Base-by-base conservation (phyloP, 2,888 invertebrate genomes). In the Drosophila eohydei region DNA sequence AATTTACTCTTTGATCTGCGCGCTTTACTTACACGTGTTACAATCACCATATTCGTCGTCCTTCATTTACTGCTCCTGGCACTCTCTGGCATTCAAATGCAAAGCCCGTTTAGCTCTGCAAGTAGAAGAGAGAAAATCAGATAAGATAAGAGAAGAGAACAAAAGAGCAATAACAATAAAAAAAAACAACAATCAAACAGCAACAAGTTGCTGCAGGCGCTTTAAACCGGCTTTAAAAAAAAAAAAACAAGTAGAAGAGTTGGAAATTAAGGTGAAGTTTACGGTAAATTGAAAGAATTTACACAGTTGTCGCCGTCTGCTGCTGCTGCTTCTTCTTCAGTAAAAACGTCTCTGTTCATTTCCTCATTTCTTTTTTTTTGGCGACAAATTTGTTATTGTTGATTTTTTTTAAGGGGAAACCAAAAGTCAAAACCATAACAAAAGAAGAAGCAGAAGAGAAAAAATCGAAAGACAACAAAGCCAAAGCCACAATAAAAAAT, bases 41-140 rank as follows among this genome's bases (percentile, higher is more conserved):
- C 95, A 94, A 96, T 96, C 94, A 96, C 95, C 95, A 96, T 95
- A 94, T 94, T 94, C 94, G 89, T 90, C 94, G 88, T 91, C 91
- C 93, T 92, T 93, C 93, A 93, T 93, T 93, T 93, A 93, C 93
- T 91, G 85, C 69, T 81, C 83, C 89, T 78, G 78, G 61, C 66
- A 55, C 68, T 76, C 67, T 57, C 68, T 76, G 83, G 78, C 89
- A 80, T 87, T 64, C 78, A 87, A 71, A 54, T 34, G 58, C 52
- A 48, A 71, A 40, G 61, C 74, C 74, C 60, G 71, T 80, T 72
- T 56, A 56, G 62, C 71, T 71, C 48, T 54, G 34, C n/a, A 52
- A 58, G 36, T 11, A 57, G 36, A 46, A 16, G 36, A 50, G 34
- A 52, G 59, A 28, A 59, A 52, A 65, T 32, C 26, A 34, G 44